These are phyloP conservation scores for Mormyrops attenuatus DNA, from an alignment of 2,797 vertebrate genomes.

Conservation along the genomic window DNA sequence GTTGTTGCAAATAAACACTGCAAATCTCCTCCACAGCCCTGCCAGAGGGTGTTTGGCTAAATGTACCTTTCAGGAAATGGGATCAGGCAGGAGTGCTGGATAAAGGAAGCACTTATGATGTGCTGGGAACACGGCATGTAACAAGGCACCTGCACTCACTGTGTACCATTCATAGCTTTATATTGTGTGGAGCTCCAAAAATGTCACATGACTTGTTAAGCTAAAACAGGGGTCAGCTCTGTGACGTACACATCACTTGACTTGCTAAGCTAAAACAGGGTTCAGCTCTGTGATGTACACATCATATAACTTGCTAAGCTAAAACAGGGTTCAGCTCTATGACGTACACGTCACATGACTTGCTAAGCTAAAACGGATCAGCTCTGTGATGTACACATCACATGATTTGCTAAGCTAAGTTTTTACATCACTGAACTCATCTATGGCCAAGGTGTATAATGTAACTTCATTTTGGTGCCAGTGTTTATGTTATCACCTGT, in stretches of 20 bases:
- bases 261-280: not conserved
- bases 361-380: not conserved
- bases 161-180: not conserved
- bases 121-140: not conserved
- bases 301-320: not conserved
- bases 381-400: not conserved
- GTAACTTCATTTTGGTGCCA: not conserved
- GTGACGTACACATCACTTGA: not conserved
- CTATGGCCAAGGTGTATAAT: not conserved
- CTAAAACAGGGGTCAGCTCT: not conserved
- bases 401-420: not conserved
- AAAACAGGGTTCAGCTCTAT: not conserved
- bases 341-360: not conserved
- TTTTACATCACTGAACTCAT: not conserved
- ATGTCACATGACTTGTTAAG: not conserved
- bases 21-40: not conserved
- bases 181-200: not conserved
- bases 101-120: not conserved
- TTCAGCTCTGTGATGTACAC: not conserved
- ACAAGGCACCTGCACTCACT: not conserved
- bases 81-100: not conserved
- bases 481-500: not conserved
- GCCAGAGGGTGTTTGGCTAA: not conserved
- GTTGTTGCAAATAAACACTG: not conserved
- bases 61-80: not conserved